Conservation (phyloP, 2,113 vertebrate genomes). For the Sander lucioperca region DNA sequence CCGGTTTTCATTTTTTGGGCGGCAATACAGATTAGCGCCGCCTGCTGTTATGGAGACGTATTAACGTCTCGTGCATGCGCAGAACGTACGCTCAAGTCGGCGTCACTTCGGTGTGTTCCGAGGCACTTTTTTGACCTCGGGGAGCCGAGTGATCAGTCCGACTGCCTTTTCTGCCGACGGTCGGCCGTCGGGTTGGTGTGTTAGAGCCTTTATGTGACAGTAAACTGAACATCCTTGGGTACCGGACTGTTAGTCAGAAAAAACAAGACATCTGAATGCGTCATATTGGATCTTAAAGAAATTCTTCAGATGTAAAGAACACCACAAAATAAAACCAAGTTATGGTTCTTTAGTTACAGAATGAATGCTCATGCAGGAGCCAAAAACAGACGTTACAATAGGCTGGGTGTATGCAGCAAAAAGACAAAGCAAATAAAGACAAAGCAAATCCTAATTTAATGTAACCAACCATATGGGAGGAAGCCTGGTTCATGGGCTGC, state of each 20-base stretch:
- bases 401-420: not conserved
- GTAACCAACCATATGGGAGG: slow-evolving; percentile 8
- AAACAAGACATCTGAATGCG: not conserved
- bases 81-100: no score
- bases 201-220: not conserved
- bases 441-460: slow-evolving; percentile 7
- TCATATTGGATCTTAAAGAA: no score
- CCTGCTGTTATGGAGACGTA: no score
- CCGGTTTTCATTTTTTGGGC: no score
- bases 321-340: not conserved
- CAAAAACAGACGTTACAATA: not conserved
- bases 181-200: no score
- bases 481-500: slow-evolving; percentile 21
- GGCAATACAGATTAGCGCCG: no score
- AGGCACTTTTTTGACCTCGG: no score
- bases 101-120: no score
- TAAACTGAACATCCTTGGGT: no score
- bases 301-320: not conserved
- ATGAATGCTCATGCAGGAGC: not conserved
- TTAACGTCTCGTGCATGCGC: no score
- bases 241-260: not conserved
- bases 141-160: no score
- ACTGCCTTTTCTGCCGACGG: no score
- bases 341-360: not conserved
- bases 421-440: slow-evolving; percentile 5